Conservation (phyloP, 37 sponge, comb jelly and placozoan species). For the Mnemiopsis leidyi region DNA sequence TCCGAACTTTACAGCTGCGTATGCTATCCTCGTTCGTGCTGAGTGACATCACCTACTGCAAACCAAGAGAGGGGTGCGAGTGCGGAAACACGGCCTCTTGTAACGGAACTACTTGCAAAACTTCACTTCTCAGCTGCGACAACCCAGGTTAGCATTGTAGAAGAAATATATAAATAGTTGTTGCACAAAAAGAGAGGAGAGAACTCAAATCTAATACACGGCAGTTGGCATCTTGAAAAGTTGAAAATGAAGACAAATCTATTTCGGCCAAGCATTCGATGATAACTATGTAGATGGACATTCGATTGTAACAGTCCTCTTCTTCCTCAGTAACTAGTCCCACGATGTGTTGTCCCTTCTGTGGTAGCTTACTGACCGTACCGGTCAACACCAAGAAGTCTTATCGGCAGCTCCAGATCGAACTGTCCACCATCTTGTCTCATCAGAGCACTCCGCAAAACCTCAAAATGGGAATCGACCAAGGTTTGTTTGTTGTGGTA, state of each 20-base stretch:
- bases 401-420: background rate
- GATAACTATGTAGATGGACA: too few relatives aligned
- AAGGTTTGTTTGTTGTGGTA: background rate
- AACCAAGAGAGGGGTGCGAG: background rate
- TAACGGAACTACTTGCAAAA: background rate
- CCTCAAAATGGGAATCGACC: constrained; percentile 2
- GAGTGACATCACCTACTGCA: background rate
- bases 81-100: constrained; percentile 11
- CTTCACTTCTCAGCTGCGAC: background rate
- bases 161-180: background rate
- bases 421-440: background rate
- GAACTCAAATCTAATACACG: too few relatives aligned
- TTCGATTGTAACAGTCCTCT: background rate
- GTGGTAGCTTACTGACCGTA: background rate
- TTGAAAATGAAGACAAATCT: too few relatives aligned
- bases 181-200: too few relatives aligned
- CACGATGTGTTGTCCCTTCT: constrained; percentile 10
- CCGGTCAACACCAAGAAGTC: background rate
- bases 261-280: too few relatives aligned
- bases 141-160: background rate
- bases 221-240: too few relatives aligned
- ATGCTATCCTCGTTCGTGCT: background rate
- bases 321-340: background rate
- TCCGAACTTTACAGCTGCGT: background rate
- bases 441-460: background rate